phyloP scores from a whole-genome alignment of 30 jellyfish, hydroid and myxozoan species.

The Cassiopea xamachana region DNA sequence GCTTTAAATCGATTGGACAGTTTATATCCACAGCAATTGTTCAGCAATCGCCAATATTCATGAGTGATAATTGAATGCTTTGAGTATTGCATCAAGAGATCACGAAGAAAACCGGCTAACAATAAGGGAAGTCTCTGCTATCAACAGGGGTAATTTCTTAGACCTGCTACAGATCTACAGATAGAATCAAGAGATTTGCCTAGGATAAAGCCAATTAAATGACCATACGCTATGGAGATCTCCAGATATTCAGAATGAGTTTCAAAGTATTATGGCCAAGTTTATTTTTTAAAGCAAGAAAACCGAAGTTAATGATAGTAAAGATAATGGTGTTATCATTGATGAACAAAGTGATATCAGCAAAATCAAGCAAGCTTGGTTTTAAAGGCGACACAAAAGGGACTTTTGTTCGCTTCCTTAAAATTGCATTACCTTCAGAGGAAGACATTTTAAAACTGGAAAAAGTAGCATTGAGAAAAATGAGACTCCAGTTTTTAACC shows the following conservation, averaged over 20 bases:
- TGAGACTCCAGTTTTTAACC: conserved; percentile 19
- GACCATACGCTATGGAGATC: conserved; percentile 64
- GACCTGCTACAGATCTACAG: conserved; percentile 49
- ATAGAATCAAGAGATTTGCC: conserved; percentile 50
- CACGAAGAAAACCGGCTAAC: conserved; percentile 29
- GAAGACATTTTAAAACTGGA: conserved; percentile 29
- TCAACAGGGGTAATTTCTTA: conserved; percentile 59
- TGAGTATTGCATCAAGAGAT: conserved; percentile 40
- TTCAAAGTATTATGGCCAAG: conserved; percentile 28
- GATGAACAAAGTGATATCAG: conserved; percentile 43
- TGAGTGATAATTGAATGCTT: conserved; percentile 42
- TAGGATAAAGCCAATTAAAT: conserved; percentile 39
- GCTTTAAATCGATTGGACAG: conserved; percentile 43
- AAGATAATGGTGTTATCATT: background rate
- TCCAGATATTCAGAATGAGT: conserved; percentile 60
- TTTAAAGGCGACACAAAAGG: conserved; percentile 47
- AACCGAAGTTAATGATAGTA: conserved; percentile 21
- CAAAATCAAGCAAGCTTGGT: conserved; percentile 46
- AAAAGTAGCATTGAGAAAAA: background rate
- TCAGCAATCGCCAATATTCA: conserved; percentile 45
- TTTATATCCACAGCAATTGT: conserved; percentile 4
- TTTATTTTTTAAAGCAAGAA: background rate
- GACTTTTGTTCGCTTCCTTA: conserved; percentile 34
- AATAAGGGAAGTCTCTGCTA: conserved; percentile 37
- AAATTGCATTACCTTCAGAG: conserved; percentile 23